Evolutionary conservation across 1,140 invertebrate genomes (phyloP), one percentile per base, ranked within the genome.

Genomic region (Listronotus oregonensis): DNA sequence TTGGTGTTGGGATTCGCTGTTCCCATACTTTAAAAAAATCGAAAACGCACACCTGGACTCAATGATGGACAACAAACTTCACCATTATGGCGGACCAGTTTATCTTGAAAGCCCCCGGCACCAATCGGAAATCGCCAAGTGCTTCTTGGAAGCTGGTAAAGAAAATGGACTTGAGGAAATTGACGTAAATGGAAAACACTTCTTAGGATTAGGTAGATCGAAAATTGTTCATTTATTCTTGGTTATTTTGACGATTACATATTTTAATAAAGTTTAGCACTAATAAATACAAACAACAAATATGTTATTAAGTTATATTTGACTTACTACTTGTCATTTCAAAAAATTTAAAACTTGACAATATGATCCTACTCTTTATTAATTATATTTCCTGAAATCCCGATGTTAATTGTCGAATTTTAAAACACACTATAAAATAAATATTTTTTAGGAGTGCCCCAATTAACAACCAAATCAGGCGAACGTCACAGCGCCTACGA

Each of bases 21-120:
- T 93, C 0, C 88, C 88, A 0, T 95, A 93, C 72, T 95, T 95
- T 73, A 87, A 86, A 68, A 93, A 93, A 75, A 86, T 87, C 0
- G 87, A 93, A 79, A 86, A 90, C 64, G 86, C 87, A n/a, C 32
- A 65, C 42, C 43, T 75, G 0, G 54, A 66, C 2, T 17, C 37
- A 8, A 42, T 3, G 37, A 63, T 54, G 39, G 77, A 85, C 54
- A 81, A 81, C 46, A 79, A 77, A 0, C 78, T 73, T 0, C 86
- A 83, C 70, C 86, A 15, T 7, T 64, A 64, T 14, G 78, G 80
- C 12, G 87, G 86, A 0, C 85, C 84, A 10, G 80, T 84, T 10
- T 84, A 82, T 40, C 83, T 89, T 0, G 85, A 87, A 68, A 67
- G 67, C 58, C 75, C 84, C 0, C 84, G 84, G 79, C 83, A 65